Evolutionary conservation across 1,140 invertebrate species (phyloP), one percentile per base, ranked within the genome.

Genomic region (Eurytemora carolleeae): DNA sequence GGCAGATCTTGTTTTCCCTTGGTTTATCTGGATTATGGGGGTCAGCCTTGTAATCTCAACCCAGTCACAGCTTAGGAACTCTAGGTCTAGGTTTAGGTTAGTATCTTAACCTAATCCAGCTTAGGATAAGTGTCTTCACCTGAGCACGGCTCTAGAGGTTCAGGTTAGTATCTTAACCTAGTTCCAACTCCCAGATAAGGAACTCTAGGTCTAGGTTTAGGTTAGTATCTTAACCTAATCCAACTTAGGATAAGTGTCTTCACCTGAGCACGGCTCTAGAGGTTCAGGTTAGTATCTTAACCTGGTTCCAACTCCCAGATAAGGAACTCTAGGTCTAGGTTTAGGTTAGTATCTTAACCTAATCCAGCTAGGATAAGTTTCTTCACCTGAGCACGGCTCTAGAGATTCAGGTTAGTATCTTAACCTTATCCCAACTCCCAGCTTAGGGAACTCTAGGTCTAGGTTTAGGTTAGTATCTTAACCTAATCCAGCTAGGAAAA

Each of bases 1-100:
- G 18, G 89, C 87, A 3, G 90, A 94, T 72, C 69, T 92, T 22
- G 80, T 92, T 15, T 91, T 92, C 73, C 89, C 89, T 1, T 92
- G 86, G 68, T 83, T 87, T 72, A 79, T 85, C 55, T 91, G 86
- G 80, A 85, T 88, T 19, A 90, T 90, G 86, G 87, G 87, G 1
- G 78, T 85, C 20, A 81, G 77, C 31, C 78, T 85, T 64, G 76
- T 78, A 3, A 78, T 86, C 60, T 77, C 80, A 1, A 68, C 81
- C 21, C 72, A 72, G 21, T 74, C 76, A 15, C 75, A 78, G 66
- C 67, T 80, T 7, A 74, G 72, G 19, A 69, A 73, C 1, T 70
- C 67, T 2, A 67, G 67, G 53, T 72, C 67, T 67, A 71, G 72
- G 66, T 71, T 63, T 56, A 55, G n/a, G 31, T 44, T 12, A 44